Evolutionary conservation across 2,888 invertebrate species (phyloP), one percentile per base, ranked within the genome.

Genomic region (Leptogaster cylindrica): DNA sequence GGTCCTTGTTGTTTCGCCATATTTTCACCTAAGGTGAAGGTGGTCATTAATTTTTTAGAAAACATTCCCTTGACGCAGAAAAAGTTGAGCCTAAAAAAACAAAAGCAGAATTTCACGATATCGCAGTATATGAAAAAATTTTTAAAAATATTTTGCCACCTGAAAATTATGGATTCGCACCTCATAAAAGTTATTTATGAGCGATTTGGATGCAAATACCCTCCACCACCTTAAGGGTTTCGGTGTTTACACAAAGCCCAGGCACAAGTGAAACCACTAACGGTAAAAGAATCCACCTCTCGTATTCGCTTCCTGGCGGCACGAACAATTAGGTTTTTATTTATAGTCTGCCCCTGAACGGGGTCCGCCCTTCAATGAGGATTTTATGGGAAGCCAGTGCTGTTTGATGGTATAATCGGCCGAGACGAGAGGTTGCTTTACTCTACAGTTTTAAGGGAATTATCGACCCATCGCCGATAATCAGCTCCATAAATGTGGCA

Each of bases 181-280:
- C 68, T 66, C 68, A 66, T 68, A 68, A 68, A 68, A 66, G 63
- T 66, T 68, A 68, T 66, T 68, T 66, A 68, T 68, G 68, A 66
- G 51, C 66, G 66, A 68, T 68, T 68, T 63, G 46, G 68, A 66
- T 68, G 68, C 68, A 65, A 68, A 68, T 68, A 61, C n/a, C 61
- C 46, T 55, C 51, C 36, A 51, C 50, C 63, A 61, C 58, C 51
- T 68, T 66, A 50, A 39, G 36, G 50, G 65, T 48, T 61, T 51
- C 41, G 52, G 61, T 61, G 61, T 61, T 61, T 61, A 61, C 44
- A 61, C 61, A 61, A 61, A 61, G 44, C 61, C 61, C 27, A 28
- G 27, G 44, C 61, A 61, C 61, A 61, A 61, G 18, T 44, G 61
- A 55, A 61, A 44, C 41, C 61, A 44, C 18, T 44, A 28, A 44